phyloP scores from a whole-genome alignment of 2,113 vertebrate genomes.

The Myrmecophaga tridactyla region DNA sequence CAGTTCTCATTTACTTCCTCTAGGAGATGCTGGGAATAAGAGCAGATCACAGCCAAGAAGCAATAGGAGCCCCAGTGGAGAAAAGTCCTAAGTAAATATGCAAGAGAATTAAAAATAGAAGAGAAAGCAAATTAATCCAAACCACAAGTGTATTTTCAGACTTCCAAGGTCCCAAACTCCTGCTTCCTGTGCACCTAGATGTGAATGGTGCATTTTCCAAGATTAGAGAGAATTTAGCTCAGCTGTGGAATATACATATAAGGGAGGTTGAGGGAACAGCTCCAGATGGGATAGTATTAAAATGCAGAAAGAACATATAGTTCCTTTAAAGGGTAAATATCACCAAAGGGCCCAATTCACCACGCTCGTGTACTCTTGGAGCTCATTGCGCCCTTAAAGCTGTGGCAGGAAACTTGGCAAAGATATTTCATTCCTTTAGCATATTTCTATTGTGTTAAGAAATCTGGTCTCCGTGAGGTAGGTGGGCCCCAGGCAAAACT shows the following conservation, averaged over 20 bases:
- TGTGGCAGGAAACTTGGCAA: not conserved
- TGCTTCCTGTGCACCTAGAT: not conserved
- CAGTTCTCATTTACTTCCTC: not conserved
- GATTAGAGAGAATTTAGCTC: conserved; percentile 50
- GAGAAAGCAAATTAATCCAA: conserved; percentile 60
- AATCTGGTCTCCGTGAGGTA: not conserved
- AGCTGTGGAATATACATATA: conserved; percentile 33
- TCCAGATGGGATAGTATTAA: conserved; percentile 7
- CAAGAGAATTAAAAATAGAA: conserved; percentile 64
- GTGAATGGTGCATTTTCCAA: conserved; percentile 48
- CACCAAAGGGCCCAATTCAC: not conserved
- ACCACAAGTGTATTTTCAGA: conserved; percentile 59
- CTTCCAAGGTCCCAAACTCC: conserved; percentile 42
- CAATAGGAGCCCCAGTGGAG: not conserved
- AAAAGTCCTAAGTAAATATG: conserved; percentile 58
- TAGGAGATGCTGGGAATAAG: not conserved
- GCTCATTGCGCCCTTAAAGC: not conserved
- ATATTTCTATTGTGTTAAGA: not conserved
- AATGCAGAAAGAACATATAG: conserved; percentile 19
- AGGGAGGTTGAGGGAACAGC: conserved; percentile 16
- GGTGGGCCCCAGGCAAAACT: not conserved
- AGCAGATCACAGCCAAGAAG: not conserved
- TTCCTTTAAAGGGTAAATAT: conserved; percentile 54
- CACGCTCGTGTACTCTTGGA: not conserved
- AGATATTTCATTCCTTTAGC: not conserved